Percentiles rank a stretch among this genome's conserved stretches.
These are phyloP conservation scores for Notiomystis cincta DNA, from an alignment of 2,113 vertebrate genomes.

Conservation along the genomic window DNA sequence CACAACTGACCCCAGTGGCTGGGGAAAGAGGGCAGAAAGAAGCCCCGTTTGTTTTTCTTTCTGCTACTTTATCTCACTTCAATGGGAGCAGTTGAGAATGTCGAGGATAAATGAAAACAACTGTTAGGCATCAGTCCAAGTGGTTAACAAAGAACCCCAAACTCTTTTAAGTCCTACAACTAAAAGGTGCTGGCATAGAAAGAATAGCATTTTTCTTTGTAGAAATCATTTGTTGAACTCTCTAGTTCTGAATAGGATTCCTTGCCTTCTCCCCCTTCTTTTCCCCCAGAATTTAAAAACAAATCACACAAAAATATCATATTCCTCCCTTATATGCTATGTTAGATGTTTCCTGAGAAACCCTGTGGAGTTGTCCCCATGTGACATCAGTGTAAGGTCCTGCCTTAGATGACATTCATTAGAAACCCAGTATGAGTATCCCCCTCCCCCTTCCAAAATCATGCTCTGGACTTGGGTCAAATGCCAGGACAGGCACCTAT, in stretches of 20 bases:
- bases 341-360: background rate
- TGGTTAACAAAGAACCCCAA: conserved; percentile 64
- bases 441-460: background rate
- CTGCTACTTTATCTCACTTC: conserved; percentile 68
- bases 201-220: conserved; percentile 63
- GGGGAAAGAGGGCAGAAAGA: background rate
- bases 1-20: background rate
- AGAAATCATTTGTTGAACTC: conserved; percentile 60
- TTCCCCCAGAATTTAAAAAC: background rate
- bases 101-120: conserved; percentile 67
- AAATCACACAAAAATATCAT: background rate
- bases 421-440: background rate
- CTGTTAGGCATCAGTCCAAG: conserved; percentile 64
- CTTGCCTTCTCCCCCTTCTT: background rate
- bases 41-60: conserved; percentile 49
- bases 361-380: background rate
- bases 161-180: conserved; percentile 64
- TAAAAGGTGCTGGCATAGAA: conserved; percentile 65
- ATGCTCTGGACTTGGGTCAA: background rate
- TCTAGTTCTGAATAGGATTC: background rate
- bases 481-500: background rate
- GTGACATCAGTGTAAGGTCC: background rate
- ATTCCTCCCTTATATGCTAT: background rate
- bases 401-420: background rate
- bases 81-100: conserved; percentile 51